These are phyloP conservation scores for Agrochola lychnidis DNA, from an alignment of 2,888 invertebrate species.

Conservation along the genomic window DNA sequence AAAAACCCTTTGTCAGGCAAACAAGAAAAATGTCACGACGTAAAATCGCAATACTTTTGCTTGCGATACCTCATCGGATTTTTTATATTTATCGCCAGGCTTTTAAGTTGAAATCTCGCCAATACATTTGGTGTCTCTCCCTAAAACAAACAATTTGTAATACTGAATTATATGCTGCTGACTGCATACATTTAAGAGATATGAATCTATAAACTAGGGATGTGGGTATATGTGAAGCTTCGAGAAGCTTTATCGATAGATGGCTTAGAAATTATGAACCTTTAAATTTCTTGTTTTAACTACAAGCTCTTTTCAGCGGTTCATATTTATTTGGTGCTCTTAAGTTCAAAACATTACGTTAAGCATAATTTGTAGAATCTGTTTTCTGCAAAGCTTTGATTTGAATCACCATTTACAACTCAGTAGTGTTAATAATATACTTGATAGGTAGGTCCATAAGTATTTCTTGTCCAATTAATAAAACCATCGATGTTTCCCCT, in stretches of 20 bases:
- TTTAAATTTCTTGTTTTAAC: neutral
- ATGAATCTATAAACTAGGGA: conserved; percentile 87
- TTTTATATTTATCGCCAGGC: conserved; percentile 87
- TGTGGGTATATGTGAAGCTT: conserved; percentile 69
- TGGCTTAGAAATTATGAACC: neutral
- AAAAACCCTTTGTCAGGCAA: conserved; percentile 82
- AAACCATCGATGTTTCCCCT: conserved; percentile 74
- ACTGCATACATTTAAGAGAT: conserved; percentile 90
- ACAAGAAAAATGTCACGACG: conserved; percentile 80
- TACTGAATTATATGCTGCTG: conserved; percentile 90
- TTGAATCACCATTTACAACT: neutral
- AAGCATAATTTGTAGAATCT: neutral
- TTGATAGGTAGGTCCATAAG: neutral
- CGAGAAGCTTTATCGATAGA: conserved; percentile 41
- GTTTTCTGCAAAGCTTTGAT: neutral
- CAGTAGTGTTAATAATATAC: too few species aligned
- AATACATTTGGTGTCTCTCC: conserved; percentile 88
- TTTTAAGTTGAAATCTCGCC: conserved; percentile 89
- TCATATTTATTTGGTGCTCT: neutral
- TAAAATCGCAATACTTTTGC: conserved; percentile 75
- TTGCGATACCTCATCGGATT: conserved; percentile 84
- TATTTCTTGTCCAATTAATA: conserved; percentile 1
- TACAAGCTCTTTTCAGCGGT: neutral
- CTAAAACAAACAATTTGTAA: conserved; percentile 91
- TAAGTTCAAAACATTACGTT: neutral